A percentile compares a stretch with the other conserved stretches of the same genome.
These are phyloP conservation scores for Eilema depressum DNA, from an alignment of 2,888 invertebrate genomes.

Conservation along the genomic window DNA sequence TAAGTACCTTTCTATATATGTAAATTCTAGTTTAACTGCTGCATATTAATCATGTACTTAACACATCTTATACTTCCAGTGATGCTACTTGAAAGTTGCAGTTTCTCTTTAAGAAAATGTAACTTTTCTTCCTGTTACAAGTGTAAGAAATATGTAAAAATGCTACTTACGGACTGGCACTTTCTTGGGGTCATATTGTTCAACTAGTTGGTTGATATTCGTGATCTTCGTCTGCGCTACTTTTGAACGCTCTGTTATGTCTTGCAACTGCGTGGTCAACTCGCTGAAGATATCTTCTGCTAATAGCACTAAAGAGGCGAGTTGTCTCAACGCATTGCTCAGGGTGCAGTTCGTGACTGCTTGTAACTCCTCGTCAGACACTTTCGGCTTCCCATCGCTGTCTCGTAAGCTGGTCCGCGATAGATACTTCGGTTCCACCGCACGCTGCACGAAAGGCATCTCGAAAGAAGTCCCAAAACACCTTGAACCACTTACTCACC, in stretches of 20 bases:
- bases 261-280: constrained; percentile 91
- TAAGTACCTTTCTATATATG: neutral
- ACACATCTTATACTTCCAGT: neutral
- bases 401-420: constrained; percentile 89
- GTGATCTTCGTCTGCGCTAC: constrained; percentile 90
- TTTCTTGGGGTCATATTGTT: constrained; percentile 93
- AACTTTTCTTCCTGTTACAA: neutral
- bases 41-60: neutral
- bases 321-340: constrained; percentile 93
- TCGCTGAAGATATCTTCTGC: constrained; percentile 96
- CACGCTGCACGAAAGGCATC: constrained; percentile 96
- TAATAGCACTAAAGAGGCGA: constrained; percentile 93
- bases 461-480: constrained; percentile 75
- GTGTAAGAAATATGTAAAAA: constrained; percentile 27
- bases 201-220: constrained; percentile 90
- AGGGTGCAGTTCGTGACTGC: constrained; percentile 95
- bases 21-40: neutral
- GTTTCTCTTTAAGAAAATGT: neutral
- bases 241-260: constrained; percentile 91
- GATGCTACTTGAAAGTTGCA: neutral
- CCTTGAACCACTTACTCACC: constrained; percentile 74
- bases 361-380: constrained; percentile 92
- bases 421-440: constrained; percentile 93
- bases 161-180: constrained; percentile 97
- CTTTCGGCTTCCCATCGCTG: constrained; percentile 86